Evolutionary conservation across 2,113 vertebrate species (phyloP), one percentile per base, ranked within the genome.

Genomic region (Microtus oregoni): DNA sequence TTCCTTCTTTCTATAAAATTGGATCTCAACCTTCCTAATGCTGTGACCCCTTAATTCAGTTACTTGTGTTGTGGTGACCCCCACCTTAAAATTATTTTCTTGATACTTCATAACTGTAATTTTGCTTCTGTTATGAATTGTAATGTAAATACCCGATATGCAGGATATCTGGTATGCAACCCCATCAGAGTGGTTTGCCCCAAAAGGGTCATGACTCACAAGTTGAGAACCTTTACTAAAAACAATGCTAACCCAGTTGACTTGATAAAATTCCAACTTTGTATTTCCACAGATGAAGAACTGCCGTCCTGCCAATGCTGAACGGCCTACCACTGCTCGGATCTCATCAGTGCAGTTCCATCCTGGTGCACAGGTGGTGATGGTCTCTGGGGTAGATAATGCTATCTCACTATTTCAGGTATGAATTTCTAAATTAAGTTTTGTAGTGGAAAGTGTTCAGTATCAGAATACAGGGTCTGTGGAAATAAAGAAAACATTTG

Each of bases 331-430:
- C 19, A 41, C 94, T 2, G 98, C 98, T 19, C 97, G 79, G 1
- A 98, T 99, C 92, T 99, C 98, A 8, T 98, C 99, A 0, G 99
- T 99, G 38, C 99, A 99, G 98, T 99, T 99, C 86, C 99, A 99
- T 85, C 99, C 99, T 0, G 96, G 98, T 1, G 99, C 99, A 19
- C 99, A 99, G 96, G 99, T 99, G 1, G 96, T 99, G 92, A 98
- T 99, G 99, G 99, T 99, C 0, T 99, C 99, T 1, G 99, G 99
- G 0, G 96, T 99, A 0, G 99, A 99, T 96, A 98, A 98, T 17
- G 98, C 99, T 0, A 20, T 99, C 30, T 99, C 99, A 0, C 98
- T 99, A 3, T 99, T 99, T 95, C 99, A 99, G 99, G 99, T 99
- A 96, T 93, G 38, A 5, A 26, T 65, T 41, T 96, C 91, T 67